These are phyloP conservation scores for Antedon mediterranea DNA, from an alignment of 53 echinoderm and acorn worm species.

Conservation along the genomic window DNA sequence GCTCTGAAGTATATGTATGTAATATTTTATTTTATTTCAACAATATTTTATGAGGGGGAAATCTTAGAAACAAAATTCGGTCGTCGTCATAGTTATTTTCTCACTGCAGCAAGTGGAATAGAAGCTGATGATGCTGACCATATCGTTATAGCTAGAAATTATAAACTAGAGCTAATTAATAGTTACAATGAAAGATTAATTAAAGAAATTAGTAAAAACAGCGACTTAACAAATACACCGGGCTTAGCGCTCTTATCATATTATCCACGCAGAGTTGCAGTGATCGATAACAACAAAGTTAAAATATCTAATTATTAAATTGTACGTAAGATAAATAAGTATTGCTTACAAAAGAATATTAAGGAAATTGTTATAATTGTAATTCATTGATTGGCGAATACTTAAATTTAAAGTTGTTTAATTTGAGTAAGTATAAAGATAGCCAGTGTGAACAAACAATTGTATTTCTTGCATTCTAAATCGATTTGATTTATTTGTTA, in stretches of 20 bases:
- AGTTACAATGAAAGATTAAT: not conserved
- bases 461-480: too few species aligned
- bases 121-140: not conserved
- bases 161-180: not conserved
- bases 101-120: not conserved
- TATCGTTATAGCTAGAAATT: not conserved
- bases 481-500: too few species aligned
- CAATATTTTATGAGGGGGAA: too few species aligned
- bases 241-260: not conserved
- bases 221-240: not conserved
- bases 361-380: too few species aligned
- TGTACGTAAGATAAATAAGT: too few species aligned
- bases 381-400: too few species aligned
- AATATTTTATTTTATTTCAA: too few species aligned
- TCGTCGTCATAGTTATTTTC: not conserved
- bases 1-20: not conserved
- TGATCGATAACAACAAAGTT: not conserved
- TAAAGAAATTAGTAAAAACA: not conserved
- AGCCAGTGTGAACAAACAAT: too few species aligned
- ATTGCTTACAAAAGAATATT: too few species aligned
- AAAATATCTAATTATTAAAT: not conserved
- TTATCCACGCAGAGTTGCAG: not conserved
- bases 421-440: too few species aligned
- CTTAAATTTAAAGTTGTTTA: too few species aligned
- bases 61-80: not conserved